Evolutionary conservation across 1,140 invertebrate genomes (phyloP), one percentile per base, ranked within the genome.

Genomic region (Drosophila pseudoananassae): DNA sequence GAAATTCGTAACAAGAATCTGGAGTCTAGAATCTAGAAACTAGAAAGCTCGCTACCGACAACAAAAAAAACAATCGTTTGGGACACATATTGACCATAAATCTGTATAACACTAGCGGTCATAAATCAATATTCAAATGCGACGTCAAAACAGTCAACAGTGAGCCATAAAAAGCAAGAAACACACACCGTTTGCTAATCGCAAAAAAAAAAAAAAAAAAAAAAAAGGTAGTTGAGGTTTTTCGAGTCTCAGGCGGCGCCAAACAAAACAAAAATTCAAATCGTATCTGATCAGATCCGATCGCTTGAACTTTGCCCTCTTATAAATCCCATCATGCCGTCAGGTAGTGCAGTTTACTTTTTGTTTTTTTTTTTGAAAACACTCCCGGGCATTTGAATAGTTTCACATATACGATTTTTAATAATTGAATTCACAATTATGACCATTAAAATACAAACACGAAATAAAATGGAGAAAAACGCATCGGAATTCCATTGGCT

Each of bases 111-210:
- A 73, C 59, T 55, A 29, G 70, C 51, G 20, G 29, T 31, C 59
- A 65, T 74, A 74, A 74, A 74, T 74, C 71, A 74, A 65, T 74
- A 74, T 57, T 73, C 14, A 74, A 64, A 64, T 75, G 68, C 59
- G 33, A 57, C 51, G 56, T 17, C 23, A 20, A 56, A 14, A 43
- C n/a, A 1, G 40, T 17, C 23, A 29, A 29, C 49, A 9, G 25
- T 51, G 50, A 33, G 43, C 43, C 7, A 46, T 46, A 46, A 46
- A 46, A 20, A 9, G 17, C 10, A 20, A 17, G n/a, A 29, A 25
- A 49, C 12, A 14, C 38, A 40, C 38, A 14, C n/a, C 14, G 5
- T n/a, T 14, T 14, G 3, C 40, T 65, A 50, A 51, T 63, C 58
- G 17, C 25, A 20, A 20, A 8, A 46, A 31, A 31, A 31, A 31